Evolutionary conservation across 2,888 invertebrate genomes (phyloP).

Genomic region (Agapostemon virescens): DNA sequence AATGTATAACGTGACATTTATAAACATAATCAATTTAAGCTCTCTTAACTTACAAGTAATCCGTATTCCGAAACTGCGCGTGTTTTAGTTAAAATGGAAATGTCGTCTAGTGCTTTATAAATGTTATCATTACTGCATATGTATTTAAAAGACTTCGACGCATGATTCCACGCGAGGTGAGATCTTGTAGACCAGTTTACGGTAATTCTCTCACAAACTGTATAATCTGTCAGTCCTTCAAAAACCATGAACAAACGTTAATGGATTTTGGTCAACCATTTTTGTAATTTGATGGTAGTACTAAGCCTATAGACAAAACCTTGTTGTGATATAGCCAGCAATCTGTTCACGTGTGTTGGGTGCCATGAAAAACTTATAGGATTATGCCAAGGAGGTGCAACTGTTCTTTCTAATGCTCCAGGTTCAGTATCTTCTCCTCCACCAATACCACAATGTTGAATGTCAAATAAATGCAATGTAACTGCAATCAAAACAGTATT

Average conservation of each 20-base stretch:
- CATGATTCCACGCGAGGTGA: constrained; percentile 89
- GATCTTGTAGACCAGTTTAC: constrained; percentile 90
- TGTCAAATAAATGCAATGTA: constrained; percentile 91
- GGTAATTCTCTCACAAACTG: constrained; percentile 90
- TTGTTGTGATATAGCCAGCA: constrained; percentile 84
- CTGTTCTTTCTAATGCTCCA: constrained; percentile 87
- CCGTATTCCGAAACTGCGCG: constrained; percentile 90
- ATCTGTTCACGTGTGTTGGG: constrained; percentile 88
- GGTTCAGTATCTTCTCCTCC: constrained; percentile 89
- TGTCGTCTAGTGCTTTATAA: constrained; percentile 84
- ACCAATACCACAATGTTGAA: constrained; percentile 85
- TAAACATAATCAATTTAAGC: constrained; percentile 21
- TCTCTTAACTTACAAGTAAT: constrained; percentile 84
- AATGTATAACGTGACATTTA: constrained; percentile 14
- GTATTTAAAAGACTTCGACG: constrained; percentile 85
- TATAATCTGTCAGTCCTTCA: constrained; percentile 85
- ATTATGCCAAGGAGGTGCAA: constrained; percentile 79
- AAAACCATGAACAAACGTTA: constrained; percentile 17
- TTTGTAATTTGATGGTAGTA: constrained; percentile 31
- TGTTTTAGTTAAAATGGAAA: constrained; percentile 87
- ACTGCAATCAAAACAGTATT: constrained; percentile 56
- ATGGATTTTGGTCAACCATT: constrained; percentile 76
- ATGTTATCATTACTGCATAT: constrained; percentile 81
- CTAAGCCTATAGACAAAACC: constrained; percentile 59
- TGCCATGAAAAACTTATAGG: constrained; percentile 93